Base-by-base conservation (phyloP, 2,113 vertebrate species). In the Microtus oregoni region DNA sequence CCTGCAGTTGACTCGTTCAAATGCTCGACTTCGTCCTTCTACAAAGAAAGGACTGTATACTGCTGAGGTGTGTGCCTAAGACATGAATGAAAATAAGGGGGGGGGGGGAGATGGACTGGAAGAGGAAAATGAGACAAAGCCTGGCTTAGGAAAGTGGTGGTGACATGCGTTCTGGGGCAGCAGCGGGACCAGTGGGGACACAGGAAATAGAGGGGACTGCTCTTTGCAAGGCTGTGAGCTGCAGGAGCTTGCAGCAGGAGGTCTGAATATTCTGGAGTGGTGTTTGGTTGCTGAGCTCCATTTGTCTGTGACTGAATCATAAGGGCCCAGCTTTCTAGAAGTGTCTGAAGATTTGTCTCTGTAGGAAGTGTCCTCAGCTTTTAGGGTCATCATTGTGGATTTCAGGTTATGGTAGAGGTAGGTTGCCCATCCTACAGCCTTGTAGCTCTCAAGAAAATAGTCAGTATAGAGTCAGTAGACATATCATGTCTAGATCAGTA, bases 341-440 rank as follows among this genome's bases (percentile, higher is more conserved):
- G 72, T 58, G 41, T 67, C 22, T 79, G 61, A 86, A 85, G 44
- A n/a, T 86, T 94, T 77, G 20, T 91, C 65, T 78, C 65, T 67
- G 20, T 38, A 32, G 58, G 65, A 89, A 58, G 4, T 28, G 19
- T 41, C 78, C 26, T 76, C 73, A 72, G 35, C 32, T 70, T 85
- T 70, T 38, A 85, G 81, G 67, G 32, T 20, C 44, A 38, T 67
- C 30, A 63, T 70, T 30, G 22, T 79, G 38, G 82, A 52, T 81
- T 44, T 10, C 0, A 73, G 79, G n/a, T 67, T 41, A 86, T 83
- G 44, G 13, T 67, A 67, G 90, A 82, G 44, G 10, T 67, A 58
- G 90, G 86, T 85, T 12, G 28, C 15, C 26, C 9, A 8, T 52
- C 14, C 55, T 32, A 78, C 38, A 50, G 44, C 7, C 15, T 20